Evolutionary conservation across 2,113 vertebrate species (phyloP), one percentile per base, ranked within the genome.

Genomic region (Myocastor coypus): DNA sequence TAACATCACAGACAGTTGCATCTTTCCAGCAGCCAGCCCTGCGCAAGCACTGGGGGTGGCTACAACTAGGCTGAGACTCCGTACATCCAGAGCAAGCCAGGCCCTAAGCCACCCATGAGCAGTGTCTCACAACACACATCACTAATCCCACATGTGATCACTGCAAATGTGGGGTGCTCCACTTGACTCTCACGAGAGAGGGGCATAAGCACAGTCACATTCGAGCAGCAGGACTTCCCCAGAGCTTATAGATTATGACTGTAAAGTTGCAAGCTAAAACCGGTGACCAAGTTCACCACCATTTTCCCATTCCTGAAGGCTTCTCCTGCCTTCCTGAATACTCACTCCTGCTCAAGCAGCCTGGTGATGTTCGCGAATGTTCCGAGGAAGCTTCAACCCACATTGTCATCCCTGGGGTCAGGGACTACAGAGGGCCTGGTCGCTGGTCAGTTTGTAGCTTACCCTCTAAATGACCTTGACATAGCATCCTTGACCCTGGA

Each of bases 181-280:
- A 5, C 11, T n/a, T 1, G 3, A 22, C 7, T 11, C 46, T 50
- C 46, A 46, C 8, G 46, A 46, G 46, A n/a, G 61, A 82, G 59
- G 73, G 1, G 46, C 0, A 0, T 1, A 37, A 50, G 5, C 37
- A 16, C 9, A 6, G 19, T 55, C n/a, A 6, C 42, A 7, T 17
- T 87, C 46, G 20, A 81, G 63, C 0, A 1, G 26, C 32, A n/a
- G 26, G 4, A 10, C 0, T 0, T n/a, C 10, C 7, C 1, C 34
- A 52, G 80, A 82, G 42, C 26, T 9, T 34, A 19, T 1, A 63
- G 32, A 37, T 0, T 19, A 5, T 5, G 3, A 32, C 24, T 85
- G 6, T 20, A 75, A 75, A 30, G 57, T 50, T 55, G 8, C 10
- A 42, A 59, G 30, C 0, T 24, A 20, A 37, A 92, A 61, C 9